Conservation (phyloP, 1,140 invertebrate genomes). For the Drosophila eugracilis region DNA sequence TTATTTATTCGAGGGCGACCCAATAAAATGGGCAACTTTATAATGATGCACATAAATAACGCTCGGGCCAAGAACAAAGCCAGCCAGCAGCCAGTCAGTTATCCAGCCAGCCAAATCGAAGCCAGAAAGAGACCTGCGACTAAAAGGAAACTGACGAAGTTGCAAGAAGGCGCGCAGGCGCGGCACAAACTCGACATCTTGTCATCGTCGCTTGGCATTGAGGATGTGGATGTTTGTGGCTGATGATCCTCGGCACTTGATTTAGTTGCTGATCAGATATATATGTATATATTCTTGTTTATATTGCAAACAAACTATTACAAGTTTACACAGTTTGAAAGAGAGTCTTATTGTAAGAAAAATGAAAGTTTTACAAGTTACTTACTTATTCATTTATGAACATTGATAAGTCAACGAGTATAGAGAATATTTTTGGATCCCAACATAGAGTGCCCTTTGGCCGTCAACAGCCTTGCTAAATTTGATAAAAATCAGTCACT, state of each 20-base stretch:
- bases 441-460: too few relatives aligned
- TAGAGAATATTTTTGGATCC: too few relatives aligned
- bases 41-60: slow-evolving; percentile 81
- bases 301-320: too few relatives aligned
- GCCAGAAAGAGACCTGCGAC: slow-evolving; percentile 11
- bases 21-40: slow-evolving; percentile 82
- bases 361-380: too few relatives aligned
- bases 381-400: too few relatives aligned
- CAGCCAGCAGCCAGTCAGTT: too few relatives aligned
- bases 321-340: too few relatives aligned
- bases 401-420: too few relatives aligned
- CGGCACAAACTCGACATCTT: slow-evolving; percentile 41
- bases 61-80: slow-evolving; percentile 38
- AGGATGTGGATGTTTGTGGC: slow-evolving; percentile 47
- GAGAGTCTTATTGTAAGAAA: too few relatives aligned
- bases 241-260: background rate
- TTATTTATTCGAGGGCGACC: slow-evolving; percentile 82
- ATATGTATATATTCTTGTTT: too few relatives aligned
- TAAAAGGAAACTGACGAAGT: slow-evolving; percentile 17
- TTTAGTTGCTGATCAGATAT: too few relatives aligned
- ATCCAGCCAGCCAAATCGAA: slow-evolving; percentile 22
- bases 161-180: slow-evolving; percentile 46
- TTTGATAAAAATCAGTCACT: background rate
- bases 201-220: slow-evolving; percentile 61
- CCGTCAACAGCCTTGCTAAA: too few relatives aligned